Base-by-base conservation (phyloP, 2,888 invertebrate genomes). In the Callimorpha dominula region DNA sequence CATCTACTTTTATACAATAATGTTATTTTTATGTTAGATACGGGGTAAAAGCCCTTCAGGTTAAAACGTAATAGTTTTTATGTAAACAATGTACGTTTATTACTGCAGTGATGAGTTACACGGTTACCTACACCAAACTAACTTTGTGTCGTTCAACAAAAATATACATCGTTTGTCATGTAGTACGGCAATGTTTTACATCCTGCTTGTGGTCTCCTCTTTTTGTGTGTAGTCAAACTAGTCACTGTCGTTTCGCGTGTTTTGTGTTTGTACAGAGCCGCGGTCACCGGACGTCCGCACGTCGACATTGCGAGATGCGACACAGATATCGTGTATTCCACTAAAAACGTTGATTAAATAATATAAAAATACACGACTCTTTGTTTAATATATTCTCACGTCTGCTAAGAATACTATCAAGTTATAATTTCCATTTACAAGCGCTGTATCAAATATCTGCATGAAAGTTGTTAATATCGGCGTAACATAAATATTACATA, bases 221-320 rank as follows among this genome's bases (percentile, higher is more conserved):
- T 85, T 91, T 91, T 89, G 74, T 90, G 87, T 87, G 81, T 77
- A 71, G 74, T 72, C n/a, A n/a, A n/a, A n/a, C n/a, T n/a, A n/a
- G n/a, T n/a, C 83, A 72, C 71, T 75, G 74, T 78, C 74, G 86
- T 89, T 91, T 91, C 80, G 90, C 87, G 83, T 89, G 89, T 91
- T 92, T 90, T 88, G 87, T 89, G 83, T 87, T 50, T 79, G 83
- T 78, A 77, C 84, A 73, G 69, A 81, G 82, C 81, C 81, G 82
- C 87, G 87, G 86, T 86, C 88, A 82, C 83, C 91, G 92, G 92
- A 91, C 87, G 85, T 91, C 88, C 91, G 90, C 75, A 71, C 77
- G 75, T 81, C 78, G 81, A 78, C 80, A 82, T 85, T 87, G 87
- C 87, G 86, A 88, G 87, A 90, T 89, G 86, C 84, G 86, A 84